Evolutionary conservation across 2,888 invertebrate genomes (phyloP).

Genomic region (Linnaemya tessellans): DNA sequence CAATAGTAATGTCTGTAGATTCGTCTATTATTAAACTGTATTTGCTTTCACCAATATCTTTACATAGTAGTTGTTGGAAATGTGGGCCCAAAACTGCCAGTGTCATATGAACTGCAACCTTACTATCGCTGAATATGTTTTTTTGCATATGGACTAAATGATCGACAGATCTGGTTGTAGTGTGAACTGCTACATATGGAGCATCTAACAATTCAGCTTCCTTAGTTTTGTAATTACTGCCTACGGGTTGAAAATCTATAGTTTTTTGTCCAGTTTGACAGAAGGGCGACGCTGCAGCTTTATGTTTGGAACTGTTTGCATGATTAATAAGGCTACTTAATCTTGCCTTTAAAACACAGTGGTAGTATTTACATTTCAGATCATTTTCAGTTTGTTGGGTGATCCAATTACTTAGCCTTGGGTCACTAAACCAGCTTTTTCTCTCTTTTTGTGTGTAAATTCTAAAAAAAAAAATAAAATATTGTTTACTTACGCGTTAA

Average conservation of each 20-base stretch:
- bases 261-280: constrained; percentile 11
- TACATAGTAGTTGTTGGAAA: not conserved
- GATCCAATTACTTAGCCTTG: constrained; percentile 23
- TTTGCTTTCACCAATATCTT: not conserved
- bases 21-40: constrained; percentile 39
- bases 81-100: constrained; percentile 14
- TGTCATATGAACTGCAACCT: constrained; percentile 21
- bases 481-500: not conserved
- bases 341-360: too few relatives aligned
- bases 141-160: constrained; percentile 35
- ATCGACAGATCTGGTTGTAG: constrained; percentile 37
- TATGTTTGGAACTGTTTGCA: constrained; percentile 39
- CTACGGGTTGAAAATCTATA: constrained; percentile 14
- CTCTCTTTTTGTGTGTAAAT: constrained; percentile 35
- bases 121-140: constrained; percentile 8
- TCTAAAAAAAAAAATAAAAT: not conserved
- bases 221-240: not conserved
- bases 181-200: constrained; percentile 41
- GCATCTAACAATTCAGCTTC: constrained; percentile 34
- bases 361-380: too few relatives aligned
- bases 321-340: constrained; percentile 41
- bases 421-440: constrained; percentile 27
- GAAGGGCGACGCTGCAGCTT: constrained; percentile 43
- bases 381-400: not conserved
- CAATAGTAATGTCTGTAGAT: constrained; percentile 56